Conservation (phyloP, 2,888 invertebrate species). For the Mythimna vitellina region DNA sequence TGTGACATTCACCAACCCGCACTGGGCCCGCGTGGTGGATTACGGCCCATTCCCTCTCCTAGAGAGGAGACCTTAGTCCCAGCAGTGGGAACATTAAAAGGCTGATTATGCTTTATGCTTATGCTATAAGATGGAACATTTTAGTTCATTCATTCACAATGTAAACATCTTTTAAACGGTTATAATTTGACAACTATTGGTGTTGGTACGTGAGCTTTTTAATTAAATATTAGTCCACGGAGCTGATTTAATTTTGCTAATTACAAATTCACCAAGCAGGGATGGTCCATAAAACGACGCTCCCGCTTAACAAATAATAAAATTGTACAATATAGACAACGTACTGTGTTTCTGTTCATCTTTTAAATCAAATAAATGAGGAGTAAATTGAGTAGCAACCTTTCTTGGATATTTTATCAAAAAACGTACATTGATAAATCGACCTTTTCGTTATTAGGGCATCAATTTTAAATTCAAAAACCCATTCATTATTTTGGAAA, state of each 20-base stretch:
- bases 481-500: not conserved
- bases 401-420: constrained; percentile 11
- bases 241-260: constrained; percentile 62
- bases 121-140: not conserved
- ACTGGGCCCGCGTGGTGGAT: too few species aligned
- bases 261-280: constrained; percentile 60
- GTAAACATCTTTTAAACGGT: constrained; percentile 14
- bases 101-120: too few species aligned
- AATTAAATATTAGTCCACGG: constrained; percentile 55
- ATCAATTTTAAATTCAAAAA: not conserved
- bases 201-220: constrained; percentile 34
- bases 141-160: constrained; percentile 16
- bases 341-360: constrained; percentile 34
- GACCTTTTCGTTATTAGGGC: constrained; percentile 8
- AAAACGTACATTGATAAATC: constrained; percentile 12
- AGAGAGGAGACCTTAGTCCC: too few species aligned
- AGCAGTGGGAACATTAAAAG: too few species aligned
- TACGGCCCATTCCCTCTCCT: too few species aligned
- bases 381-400: constrained; percentile 18
- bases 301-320: constrained; percentile 54
- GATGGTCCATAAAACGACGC: constrained; percentile 45
- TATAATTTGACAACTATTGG: constrained; percentile 27
- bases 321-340: constrained; percentile 54
- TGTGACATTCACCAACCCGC: too few species aligned
- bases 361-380: constrained; percentile 33